Percentiles rank a stretch among this genome's conserved stretches.
Evolutionary conservation across 2,888 invertebrate species (phyloP).

Genomic region (Cephus spinipes): DNA sequence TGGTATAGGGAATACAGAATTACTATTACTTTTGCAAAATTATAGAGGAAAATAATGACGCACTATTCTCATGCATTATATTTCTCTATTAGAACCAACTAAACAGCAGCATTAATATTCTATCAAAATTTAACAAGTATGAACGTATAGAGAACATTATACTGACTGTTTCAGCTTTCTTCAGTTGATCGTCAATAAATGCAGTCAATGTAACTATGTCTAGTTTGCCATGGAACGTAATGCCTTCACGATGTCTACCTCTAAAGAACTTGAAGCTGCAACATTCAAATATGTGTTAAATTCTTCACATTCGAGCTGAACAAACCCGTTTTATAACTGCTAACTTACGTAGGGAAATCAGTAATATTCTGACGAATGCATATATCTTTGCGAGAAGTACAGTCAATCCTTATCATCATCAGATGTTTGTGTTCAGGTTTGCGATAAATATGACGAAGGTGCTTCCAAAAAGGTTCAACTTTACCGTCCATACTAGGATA

Average conservation of each 20-base stretch:
- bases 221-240: conserved; percentile 82
- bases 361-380: conserved; percentile 83
- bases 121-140: too few species aligned
- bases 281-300: conserved; percentile 27
- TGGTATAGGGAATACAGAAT: too few species aligned
- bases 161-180: too few species aligned
- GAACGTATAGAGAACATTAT: neutral
- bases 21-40: too few species aligned
- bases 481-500: conserved; percentile 74
- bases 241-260: conserved; percentile 74
- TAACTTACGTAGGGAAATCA: conserved; percentile 72
- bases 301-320: too few species aligned
- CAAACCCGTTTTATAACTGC: too few species aligned
- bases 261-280: conserved; percentile 82
- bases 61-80: too few species aligned
- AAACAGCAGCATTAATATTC: too few species aligned
- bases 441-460: conserved; percentile 78
- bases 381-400: too few species aligned
- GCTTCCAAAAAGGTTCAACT: conserved; percentile 67
- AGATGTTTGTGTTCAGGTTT: too few species aligned
- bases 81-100: too few species aligned
- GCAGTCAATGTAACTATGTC: conserved; percentile 81
- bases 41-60: too few species aligned
- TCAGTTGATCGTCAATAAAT: conserved; percentile 85
- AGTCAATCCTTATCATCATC: conserved; percentile 74